phyloP scores from a whole-genome alignment of 2,113 vertebrate species.

The Mesocricetus auratus region DNA sequence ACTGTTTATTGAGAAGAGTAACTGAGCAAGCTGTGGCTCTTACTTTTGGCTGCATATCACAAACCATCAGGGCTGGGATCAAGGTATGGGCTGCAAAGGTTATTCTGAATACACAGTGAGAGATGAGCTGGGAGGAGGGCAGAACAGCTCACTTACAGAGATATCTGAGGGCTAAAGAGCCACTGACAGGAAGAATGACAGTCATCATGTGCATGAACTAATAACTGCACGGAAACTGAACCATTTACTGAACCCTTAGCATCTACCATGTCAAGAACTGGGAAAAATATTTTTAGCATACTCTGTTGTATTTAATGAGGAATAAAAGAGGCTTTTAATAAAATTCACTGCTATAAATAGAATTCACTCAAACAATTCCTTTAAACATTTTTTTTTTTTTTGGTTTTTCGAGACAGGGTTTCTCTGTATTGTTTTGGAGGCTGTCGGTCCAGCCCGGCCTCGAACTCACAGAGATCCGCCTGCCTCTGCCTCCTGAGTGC shows the following conservation, averaged over 20 bases:
- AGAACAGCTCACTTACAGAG: slow-evolving; percentile 6
- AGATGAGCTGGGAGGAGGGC: not conserved
- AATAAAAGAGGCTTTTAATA: slow-evolving; percentile 55
- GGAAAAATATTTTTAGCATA: not conserved
- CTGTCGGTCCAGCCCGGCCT: too few relatives aligned
- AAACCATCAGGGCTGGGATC: not conserved
- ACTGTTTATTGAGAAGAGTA: slow-evolving; percentile 2
- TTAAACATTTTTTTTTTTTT: slow-evolving; percentile 23
- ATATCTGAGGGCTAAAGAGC: not conserved
- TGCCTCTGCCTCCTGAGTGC: too few relatives aligned
- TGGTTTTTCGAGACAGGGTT: too few relatives aligned
- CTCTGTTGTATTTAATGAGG: not conserved
- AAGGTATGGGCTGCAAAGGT: not conserved
- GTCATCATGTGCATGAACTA: not conserved
- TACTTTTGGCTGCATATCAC: not conserved
- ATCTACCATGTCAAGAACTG: not conserved
- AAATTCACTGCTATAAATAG: not conserved
- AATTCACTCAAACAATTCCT: slow-evolving; percentile 50
- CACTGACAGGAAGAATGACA: not conserved
- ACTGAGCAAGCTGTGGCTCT: not conserved
- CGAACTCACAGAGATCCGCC: too few relatives aligned
- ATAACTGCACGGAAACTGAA: not conserved
- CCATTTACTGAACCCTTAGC: not conserved
- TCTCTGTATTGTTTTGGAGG: too few relatives aligned
- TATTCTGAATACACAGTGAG: not conserved